phyloP scores from a whole-genome alignment of 2,888 invertebrate species.

The Acrocyrtus sp. region DNA sequence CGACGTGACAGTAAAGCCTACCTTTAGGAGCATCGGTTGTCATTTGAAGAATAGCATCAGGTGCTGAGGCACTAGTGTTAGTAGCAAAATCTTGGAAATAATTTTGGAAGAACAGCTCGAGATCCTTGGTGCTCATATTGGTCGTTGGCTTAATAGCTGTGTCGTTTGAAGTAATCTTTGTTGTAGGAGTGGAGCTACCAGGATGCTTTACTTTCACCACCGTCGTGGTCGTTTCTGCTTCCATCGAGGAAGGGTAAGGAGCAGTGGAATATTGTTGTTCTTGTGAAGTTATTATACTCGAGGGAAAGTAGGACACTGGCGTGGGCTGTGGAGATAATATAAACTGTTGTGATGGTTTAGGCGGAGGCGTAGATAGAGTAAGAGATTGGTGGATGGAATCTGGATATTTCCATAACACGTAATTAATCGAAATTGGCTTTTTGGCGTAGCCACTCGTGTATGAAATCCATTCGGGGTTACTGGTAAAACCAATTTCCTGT shows the following conservation, averaged over 20 bases:
- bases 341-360: conserved; percentile 16
- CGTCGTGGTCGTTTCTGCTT: no score
- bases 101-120: conserved; percentile 38
- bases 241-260: not conserved
- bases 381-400: conserved; percentile 37
- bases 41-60: conserved; percentile 5
- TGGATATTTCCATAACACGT: conserved; percentile 43
- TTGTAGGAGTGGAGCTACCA: not conserved
- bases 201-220: conserved; percentile 18
- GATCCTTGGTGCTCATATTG: conserved; percentile 15
- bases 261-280: not conserved
- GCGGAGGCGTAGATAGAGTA: conserved; percentile 42
- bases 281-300: conserved; percentile 27
- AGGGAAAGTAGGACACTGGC: conserved; percentile 44
- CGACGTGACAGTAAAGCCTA: no score
- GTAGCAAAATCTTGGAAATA: conserved; percentile 44
- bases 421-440: conserved; percentile 43
- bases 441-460: not conserved
- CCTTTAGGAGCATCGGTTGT: conserved; percentile 9
- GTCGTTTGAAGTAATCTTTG: conserved; percentile 2
- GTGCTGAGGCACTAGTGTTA: conserved; percentile 19
- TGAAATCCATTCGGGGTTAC: no score
- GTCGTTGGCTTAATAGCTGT: not conserved
- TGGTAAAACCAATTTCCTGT: not conserved
- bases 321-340: conserved; percentile 35